These are phyloP conservation scores for Gonioctena quinquepunctata DNA, from an alignment of 1,140 invertebrate genomes.

Conservation along the genomic window DNA sequence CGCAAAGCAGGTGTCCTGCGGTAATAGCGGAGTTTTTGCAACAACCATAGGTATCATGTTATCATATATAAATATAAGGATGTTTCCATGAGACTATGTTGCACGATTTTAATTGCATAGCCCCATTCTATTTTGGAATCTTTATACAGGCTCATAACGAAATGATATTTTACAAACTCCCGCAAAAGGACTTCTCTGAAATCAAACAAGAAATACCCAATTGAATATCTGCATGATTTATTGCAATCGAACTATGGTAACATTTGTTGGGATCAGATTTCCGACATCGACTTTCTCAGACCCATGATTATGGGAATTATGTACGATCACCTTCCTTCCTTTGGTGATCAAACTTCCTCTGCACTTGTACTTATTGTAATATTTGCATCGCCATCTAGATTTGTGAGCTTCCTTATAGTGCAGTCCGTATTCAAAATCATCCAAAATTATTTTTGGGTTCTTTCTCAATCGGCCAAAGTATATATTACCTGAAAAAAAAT, in stretches of 20 bases:
- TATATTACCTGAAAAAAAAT: slow-evolving; percentile 11
- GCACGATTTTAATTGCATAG: too few species aligned
- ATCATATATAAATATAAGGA: too few species aligned
- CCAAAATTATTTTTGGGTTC: slow-evolving; percentile 8
- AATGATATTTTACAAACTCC: too few species aligned
- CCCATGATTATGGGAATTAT: slow-evolving; percentile 23
- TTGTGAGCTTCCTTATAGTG: slow-evolving; percentile 23
- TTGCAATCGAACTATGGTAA: background rate
- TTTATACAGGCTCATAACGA: too few species aligned
- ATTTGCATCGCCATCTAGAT: slow-evolving; percentile 35
- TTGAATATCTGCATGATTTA: too few species aligned
- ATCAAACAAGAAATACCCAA: too few species aligned
- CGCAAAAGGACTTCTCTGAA: too few species aligned
- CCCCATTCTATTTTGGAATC: too few species aligned
- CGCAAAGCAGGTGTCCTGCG: too few species aligned
- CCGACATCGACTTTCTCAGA: background rate
- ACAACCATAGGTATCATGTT: too few species aligned
- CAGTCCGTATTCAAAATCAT: slow-evolving; percentile 3
- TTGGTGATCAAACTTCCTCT: background rate
- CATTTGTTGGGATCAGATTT: background rate
- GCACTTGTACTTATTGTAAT: background rate
- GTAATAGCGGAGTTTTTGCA: too few species aligned
- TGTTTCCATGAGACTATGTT: too few species aligned
- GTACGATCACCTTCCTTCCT: slow-evolving; percentile 14
- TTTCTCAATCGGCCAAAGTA: slow-evolving; percentile 11